These are phyloP conservation scores for Trinorchestia longiramus DNA, from an alignment of 1,140 invertebrate species.

Conservation along the genomic window DNA sequence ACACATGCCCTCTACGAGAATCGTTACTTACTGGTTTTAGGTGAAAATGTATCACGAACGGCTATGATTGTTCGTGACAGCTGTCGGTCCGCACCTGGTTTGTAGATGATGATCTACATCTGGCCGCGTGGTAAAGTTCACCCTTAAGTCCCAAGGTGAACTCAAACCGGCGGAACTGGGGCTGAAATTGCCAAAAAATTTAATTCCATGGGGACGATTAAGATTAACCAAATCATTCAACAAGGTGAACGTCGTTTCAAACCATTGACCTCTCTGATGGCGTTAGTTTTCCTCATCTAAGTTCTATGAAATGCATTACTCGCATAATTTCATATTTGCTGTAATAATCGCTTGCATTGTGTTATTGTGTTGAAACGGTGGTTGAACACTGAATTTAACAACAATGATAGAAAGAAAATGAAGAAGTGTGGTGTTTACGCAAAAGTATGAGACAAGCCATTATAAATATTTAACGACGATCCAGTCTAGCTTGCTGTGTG, in stretches of 20 bases:
- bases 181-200: neutral
- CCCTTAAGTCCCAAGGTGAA: neutral
- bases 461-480: too few species aligned
- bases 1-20: neutral
- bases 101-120: neutral
- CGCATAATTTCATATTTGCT: neutral
- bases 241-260: neutral
- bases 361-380: neutral
- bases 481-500: too few species aligned
- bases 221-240: neutral
- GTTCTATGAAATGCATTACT: neutral
- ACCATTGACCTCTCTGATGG: neutral
- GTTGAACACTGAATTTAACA: neutral
- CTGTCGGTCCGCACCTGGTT: neutral
- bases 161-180: neutral
- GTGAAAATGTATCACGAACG: neutral
- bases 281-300: neutral
- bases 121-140: neutral
- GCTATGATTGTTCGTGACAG: neutral
- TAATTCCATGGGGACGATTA: neutral
- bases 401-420: too few species aligned
- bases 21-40: neutral
- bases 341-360: neutral
- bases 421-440: too few species aligned
- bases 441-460: too few species aligned